A percentile compares a stretch with the other conserved stretches of the same genome.
Evolutionary conservation across 2,797 vertebrate species (phyloP).

Genomic region (Orientallactaga sibirica): DNA sequence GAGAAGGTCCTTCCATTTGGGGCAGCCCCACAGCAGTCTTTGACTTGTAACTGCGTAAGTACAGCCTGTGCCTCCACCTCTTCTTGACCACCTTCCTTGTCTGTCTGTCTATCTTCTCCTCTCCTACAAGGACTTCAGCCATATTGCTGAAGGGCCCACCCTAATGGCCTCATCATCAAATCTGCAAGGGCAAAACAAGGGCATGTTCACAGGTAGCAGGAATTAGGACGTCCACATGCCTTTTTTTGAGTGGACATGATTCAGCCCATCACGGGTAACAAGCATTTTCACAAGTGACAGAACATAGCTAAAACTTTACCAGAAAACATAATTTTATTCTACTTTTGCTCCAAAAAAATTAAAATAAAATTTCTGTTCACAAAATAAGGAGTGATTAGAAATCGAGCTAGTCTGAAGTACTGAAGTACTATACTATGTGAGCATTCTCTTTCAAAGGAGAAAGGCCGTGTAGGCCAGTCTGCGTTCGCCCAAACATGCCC

Average conservation of each 20-base stretch:
- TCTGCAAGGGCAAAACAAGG: neutral
- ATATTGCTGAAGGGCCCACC: neutral
- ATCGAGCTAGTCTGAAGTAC: neutral
- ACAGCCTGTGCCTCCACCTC: neutral
- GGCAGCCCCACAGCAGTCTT: fast-evolving
- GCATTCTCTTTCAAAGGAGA: conserved; percentile 1
- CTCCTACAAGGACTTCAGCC: neutral
- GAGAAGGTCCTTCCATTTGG: no score
- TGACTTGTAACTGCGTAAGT: no score
- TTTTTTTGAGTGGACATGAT: neutral
- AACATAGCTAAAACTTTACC: neutral
- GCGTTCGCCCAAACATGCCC: no score
- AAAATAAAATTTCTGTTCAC: neutral
- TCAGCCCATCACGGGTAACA: neutral
- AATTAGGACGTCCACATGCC: neutral
- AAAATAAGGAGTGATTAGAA: neutral
- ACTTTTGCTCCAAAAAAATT: conserved; percentile 1
- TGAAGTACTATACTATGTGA: neutral
- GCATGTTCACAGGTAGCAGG: neutral
- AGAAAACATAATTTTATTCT: neutral
- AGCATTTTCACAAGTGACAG: neutral
- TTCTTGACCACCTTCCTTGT: neutral
- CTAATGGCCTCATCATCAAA: neutral
- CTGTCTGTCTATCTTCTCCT: neutral
- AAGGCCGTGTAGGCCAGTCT: neutral